A percentile compares a stretch with the other conserved stretches of the same genome.
These are phyloP conservation scores for Tipula helvola DNA, from an alignment of 2,888 invertebrate genomes.

Conservation along the genomic window DNA sequence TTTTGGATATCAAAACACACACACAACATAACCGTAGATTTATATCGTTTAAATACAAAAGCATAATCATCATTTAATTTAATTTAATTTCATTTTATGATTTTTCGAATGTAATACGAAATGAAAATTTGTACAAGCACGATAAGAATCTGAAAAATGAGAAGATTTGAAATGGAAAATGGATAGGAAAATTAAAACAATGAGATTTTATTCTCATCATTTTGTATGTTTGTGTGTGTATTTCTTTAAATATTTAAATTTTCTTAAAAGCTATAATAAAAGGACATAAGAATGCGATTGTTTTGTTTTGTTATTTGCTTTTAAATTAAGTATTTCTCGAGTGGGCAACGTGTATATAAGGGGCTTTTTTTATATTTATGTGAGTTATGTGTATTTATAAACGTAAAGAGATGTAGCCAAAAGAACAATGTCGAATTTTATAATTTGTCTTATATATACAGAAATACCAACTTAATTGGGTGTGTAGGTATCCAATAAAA, in stretches of 20 bases:
- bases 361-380: not conserved
- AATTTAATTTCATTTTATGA: not conserved
- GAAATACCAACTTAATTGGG: too few species aligned
- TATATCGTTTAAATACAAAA: not conserved
- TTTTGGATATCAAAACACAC: not conserved
- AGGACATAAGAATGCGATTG: not conserved
- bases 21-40: not conserved
- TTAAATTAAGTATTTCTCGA: not conserved
- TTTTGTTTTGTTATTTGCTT: not conserved
- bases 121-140: not conserved
- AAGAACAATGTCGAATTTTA: too few species aligned
- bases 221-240: not conserved
- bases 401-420: not conserved
- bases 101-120: not conserved
- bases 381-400: not conserved
- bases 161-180: not conserved
- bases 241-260: not conserved
- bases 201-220: not conserved
- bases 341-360: not conserved
- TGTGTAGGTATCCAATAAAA: not conserved
- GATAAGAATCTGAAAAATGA: not conserved
- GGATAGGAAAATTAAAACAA: not conserved
- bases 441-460: too few species aligned
- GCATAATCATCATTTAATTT: constrained; percentile 4
- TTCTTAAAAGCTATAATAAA: not conserved